These are phyloP conservation scores for Meloe dianella DNA, from an alignment of 2,888 invertebrate species.

Conservation along the genomic window DNA sequence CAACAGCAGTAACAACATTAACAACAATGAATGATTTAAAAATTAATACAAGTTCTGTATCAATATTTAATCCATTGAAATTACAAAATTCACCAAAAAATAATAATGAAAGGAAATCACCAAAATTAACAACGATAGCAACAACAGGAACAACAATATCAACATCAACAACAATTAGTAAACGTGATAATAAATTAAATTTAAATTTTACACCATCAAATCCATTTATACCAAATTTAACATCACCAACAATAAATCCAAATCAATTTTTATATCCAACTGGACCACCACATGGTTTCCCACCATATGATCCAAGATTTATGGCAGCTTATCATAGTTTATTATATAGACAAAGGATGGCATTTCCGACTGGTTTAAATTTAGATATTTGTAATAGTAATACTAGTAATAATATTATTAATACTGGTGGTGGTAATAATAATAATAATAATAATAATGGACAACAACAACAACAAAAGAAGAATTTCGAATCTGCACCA, in stretches of 20 bases:
- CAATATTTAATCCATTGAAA: constrained; percentile 58
- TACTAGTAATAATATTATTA: too few relatives aligned
- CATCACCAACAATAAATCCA: constrained; percentile 55
- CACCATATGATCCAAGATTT: constrained; percentile 56
- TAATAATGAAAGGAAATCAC: constrained; percentile 50
- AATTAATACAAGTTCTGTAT: constrained; percentile 59
- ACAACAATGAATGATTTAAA: constrained; percentile 49
- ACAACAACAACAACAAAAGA: constrained; percentile 35
- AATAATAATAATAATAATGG: not conserved
- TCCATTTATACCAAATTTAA: constrained; percentile 58
- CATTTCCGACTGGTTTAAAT: constrained; percentile 43
- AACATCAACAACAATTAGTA: constrained; percentile 30
- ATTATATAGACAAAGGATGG: constrained; percentile 48
- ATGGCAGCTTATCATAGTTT: constrained; percentile 57
- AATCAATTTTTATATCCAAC: constrained; percentile 55
- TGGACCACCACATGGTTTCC: constrained; percentile 49
- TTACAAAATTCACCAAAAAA: constrained; percentile 51
- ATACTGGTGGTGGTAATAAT: not conserved
- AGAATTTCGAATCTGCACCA: constrained; percentile 45
- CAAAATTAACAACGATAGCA: constrained; percentile 39
- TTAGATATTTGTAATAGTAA: constrained; percentile 33
- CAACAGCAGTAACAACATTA: not conserved
- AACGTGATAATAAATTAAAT: constrained; percentile 42
- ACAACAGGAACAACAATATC: constrained; percentile 6
- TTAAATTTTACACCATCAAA: constrained; percentile 58